Percentiles rank a stretch among this genome's conserved stretches.
Evolutionary conservation across 2,113 vertebrate genomes (phyloP).

Genomic region (Amphiprion ocellaris): DNA sequence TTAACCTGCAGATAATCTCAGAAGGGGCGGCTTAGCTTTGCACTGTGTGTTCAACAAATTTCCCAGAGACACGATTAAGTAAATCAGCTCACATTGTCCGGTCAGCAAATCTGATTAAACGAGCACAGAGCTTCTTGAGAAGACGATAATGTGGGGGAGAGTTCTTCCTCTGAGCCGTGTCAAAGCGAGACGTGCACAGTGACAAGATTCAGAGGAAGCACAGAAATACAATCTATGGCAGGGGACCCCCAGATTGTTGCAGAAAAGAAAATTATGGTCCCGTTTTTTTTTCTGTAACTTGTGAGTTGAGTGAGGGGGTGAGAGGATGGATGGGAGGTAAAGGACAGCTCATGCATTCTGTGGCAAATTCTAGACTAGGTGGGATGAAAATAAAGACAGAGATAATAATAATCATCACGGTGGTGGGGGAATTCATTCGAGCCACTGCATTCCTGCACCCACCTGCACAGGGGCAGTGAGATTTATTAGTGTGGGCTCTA

Average conservation of each 20-base stretch:
- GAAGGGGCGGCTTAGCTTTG: slow-evolving; percentile 20
- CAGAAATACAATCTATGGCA: background rate
- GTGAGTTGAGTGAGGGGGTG: slow-evolving; percentile 22
- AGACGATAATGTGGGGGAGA: slow-evolving; percentile 18
- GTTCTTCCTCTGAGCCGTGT: slow-evolving; percentile 5
- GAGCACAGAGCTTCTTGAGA: slow-evolving; percentile 39
- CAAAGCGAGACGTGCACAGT: background rate
- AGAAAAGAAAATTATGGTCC: background rate
- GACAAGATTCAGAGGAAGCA: slow-evolving; percentile 10
- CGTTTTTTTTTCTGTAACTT: background rate
- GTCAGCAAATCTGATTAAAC: slow-evolving; percentile 60
- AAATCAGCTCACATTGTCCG: slow-evolving; percentile 41
- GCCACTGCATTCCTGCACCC: slow-evolving; percentile 85
- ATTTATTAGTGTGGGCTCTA: slow-evolving; percentile 90
- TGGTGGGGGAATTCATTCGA: slow-evolving; percentile 11
- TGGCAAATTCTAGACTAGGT: slow-evolving; percentile 43
- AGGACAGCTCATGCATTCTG: slow-evolving; percentile 58
- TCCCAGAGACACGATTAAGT: slow-evolving; percentile 61
- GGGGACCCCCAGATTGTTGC: background rate
- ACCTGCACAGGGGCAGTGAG: slow-evolving; percentile 92
- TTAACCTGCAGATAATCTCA: slow-evolving; percentile 48
- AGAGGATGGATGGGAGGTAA: slow-evolving; percentile 26
- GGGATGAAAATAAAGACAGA: slow-evolving; percentile 57
- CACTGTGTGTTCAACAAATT: slow-evolving; percentile 40
- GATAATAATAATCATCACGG: slow-evolving; percentile 42